Evolutionary conservation across 2,113 vertebrate genomes (phyloP).

Genomic region (Phocoena phocoena): DNA sequence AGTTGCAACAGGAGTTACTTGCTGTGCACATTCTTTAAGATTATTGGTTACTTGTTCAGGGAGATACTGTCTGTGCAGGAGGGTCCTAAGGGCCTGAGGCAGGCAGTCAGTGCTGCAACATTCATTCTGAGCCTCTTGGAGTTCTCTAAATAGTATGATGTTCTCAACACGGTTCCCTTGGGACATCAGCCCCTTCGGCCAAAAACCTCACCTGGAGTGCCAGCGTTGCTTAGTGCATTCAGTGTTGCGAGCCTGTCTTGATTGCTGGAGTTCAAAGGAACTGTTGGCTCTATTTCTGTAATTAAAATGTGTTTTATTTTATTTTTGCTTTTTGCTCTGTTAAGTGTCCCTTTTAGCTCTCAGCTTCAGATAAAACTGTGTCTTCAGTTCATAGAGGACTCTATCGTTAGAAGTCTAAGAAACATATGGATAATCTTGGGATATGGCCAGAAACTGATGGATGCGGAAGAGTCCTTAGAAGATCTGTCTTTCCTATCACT

Average conservation of each 20-base stretch:
- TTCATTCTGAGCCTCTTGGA: slow-evolving; percentile 91
- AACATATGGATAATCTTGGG: slow-evolving; percentile 88
- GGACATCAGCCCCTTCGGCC: slow-evolving; percentile 88
- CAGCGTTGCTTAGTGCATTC: slow-evolving; percentile 79
- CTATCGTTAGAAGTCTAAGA: slow-evolving; percentile 90
- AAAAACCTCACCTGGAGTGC: slow-evolving; percentile 79
- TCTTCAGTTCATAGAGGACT: slow-evolving; percentile 83
- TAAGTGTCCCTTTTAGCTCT: slow-evolving; percentile 63
- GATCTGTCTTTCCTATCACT: slow-evolving; percentile 89
- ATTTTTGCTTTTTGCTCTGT: slow-evolving; percentile 55
- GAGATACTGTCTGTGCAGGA: slow-evolving; percentile 89
- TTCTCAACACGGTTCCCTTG: slow-evolving; percentile 93
- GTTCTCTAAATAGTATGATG: slow-evolving; percentile 87
- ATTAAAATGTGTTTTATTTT: slow-evolving; percentile 71
- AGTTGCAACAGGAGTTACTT: slow-evolving; percentile 82
- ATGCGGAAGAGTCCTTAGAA: slow-evolving; percentile 78
- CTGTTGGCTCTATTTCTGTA: slow-evolving; percentile 75
- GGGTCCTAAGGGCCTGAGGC: slow-evolving; percentile 89
- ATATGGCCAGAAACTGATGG: slow-evolving; percentile 88
- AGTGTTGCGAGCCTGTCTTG: slow-evolving; percentile 80
- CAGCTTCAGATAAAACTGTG: slow-evolving; percentile 65
- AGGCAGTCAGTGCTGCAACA: slow-evolving; percentile 90
- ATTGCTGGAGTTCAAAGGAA: slow-evolving; percentile 48
- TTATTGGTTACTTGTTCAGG: slow-evolving; percentile 91
- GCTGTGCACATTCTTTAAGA: slow-evolving; percentile 88